Evolutionary conservation across 2,797 vertebrate genomes (phyloP).

Genomic region (Spinus olivaceus): DNA sequence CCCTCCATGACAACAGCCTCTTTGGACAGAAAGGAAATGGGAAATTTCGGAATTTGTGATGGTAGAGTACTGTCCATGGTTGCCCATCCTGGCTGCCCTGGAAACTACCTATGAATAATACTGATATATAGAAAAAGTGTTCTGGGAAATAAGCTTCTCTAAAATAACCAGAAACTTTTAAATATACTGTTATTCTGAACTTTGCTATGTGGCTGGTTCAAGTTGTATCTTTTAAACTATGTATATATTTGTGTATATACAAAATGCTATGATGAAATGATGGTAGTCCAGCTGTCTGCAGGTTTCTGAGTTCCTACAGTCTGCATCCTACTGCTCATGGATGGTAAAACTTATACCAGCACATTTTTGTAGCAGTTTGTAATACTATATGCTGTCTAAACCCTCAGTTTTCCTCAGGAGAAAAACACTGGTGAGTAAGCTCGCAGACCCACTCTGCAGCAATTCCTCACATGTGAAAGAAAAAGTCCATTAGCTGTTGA

Average conservation of each 20-base stretch:
- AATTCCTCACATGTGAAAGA: background rate
- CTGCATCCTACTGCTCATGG: background rate
- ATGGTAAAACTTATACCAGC: background rate
- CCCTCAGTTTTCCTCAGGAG: background rate
- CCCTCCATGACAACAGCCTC: fast-evolving
- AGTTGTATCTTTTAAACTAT: background rate
- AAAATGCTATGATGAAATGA: background rate
- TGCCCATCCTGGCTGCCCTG: background rate
- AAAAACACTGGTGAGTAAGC: background rate
- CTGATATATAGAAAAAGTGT: background rate
- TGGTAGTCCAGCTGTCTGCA: background rate
- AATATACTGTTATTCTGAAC: background rate
- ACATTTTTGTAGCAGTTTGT: background rate
- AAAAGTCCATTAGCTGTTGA: background rate
- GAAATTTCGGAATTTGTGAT: background rate
- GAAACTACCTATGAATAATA: background rate
- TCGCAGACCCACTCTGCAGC: background rate
- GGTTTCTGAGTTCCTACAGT: background rate
- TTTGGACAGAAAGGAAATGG: background rate
- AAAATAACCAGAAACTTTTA: background rate
- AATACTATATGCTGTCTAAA: background rate
- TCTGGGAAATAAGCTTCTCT: background rate
- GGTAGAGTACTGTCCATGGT: fast-evolving
- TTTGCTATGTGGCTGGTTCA: background rate
- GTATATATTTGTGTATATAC: too few species aligned